Evolutionary conservation across 2,888 invertebrate genomes (phyloP).

Genomic region (Ormyrus labotus): DNA sequence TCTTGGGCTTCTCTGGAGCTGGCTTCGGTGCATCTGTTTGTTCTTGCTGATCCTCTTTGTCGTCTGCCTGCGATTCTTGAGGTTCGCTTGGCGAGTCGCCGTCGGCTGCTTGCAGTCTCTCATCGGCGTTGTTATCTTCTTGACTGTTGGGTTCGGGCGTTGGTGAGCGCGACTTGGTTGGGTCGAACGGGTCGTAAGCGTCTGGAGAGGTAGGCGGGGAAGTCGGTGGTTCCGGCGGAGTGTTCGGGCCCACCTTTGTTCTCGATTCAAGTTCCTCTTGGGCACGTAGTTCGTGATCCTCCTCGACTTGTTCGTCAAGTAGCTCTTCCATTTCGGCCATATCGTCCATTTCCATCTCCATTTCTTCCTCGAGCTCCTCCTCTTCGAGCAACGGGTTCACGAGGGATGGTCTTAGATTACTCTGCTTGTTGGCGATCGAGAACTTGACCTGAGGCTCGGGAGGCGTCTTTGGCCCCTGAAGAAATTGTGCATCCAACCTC

Average conservation of each 20-base stretch:
- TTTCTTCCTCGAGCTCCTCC: conserved; percentile 76
- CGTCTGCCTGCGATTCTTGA: conserved; percentile 29
- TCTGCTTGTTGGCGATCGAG: conserved; percentile 75
- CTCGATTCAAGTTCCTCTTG: conserved; percentile 72
- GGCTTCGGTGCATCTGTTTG: conserved; percentile 58
- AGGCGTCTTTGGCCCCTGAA: conserved; percentile 84
- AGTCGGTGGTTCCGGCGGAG: conserved; percentile 83
- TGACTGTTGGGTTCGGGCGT: conserved; percentile 75
- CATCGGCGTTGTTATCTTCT: conserved; percentile 63
- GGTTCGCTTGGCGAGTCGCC: conserved; percentile 68
- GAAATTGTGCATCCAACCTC: conserved; percentile 64
- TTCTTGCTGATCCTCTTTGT: conserved; percentile 9
- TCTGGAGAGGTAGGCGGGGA: conserved; percentile 86
- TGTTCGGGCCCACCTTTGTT: conserved; percentile 81
- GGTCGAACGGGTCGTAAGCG: conserved; percentile 94
- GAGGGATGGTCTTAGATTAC: conserved; percentile 69
- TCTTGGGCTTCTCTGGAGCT: conserved; percentile 70
- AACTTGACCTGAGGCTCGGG: conserved; percentile 85
- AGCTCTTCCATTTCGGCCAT: conserved; percentile 74
- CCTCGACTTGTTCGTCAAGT: conserved; percentile 67
- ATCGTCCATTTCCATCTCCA: conserved; percentile 56
- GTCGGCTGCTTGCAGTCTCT: conserved; percentile 59
- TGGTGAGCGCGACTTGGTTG: conserved; percentile 87
- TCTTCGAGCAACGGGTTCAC: conserved; percentile 81
- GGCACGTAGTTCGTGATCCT: conserved; percentile 73